phyloP scores from a whole-genome alignment of 2,113 vertebrate species.

The Nannospalax galili region DNA sequence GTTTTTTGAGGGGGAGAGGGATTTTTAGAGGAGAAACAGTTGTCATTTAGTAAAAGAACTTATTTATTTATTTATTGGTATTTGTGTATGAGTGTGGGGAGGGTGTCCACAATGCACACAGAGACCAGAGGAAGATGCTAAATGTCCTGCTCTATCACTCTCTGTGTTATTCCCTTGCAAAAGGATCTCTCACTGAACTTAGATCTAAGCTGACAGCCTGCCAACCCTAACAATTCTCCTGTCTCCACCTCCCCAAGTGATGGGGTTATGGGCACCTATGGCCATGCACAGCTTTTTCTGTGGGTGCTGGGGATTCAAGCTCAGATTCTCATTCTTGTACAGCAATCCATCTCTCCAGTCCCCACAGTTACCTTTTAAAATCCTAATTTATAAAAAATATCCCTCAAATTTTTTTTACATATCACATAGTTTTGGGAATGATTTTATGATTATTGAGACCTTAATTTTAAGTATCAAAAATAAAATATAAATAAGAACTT shows the following conservation, averaged over 20 bases:
- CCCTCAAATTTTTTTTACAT: constrained; percentile 3
- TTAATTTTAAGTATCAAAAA: constrained; percentile 49
- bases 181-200: not conserved
- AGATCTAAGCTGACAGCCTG: not conserved
- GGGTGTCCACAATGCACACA: no score
- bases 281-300: no score
- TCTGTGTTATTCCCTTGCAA: not conserved
- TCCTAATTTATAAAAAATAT: not conserved
- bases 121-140: no score
- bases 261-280: no score
- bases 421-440: constrained; percentile 1
- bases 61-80: not conserved
- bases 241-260: no score
- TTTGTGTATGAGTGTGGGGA: not conserved
- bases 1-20: not conserved
- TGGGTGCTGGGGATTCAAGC: no score
- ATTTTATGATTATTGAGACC: constrained; percentile 24
- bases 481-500: constrained; percentile 45
- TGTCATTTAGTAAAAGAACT: not conserved
- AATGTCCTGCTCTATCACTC: no score
- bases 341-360: no score
- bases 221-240: no score
- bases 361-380: not conserved
- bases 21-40: not conserved
- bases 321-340: no score